Conservation (phyloP, 2,888 invertebrate genomes). For the Agriopis aurantiaria region DNA sequence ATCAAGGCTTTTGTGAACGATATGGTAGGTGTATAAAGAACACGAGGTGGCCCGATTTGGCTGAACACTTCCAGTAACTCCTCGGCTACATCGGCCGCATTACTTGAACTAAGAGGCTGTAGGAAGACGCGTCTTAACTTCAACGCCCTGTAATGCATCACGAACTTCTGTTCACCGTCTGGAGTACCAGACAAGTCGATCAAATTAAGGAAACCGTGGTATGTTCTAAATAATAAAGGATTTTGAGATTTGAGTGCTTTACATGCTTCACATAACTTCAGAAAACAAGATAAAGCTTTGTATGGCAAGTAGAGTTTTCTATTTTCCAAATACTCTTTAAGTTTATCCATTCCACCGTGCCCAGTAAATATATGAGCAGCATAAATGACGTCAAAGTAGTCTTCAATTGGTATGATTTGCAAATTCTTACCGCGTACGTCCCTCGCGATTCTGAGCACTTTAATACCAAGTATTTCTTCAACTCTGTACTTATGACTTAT, state of each 20-base stretch:
- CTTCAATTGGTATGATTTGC: conserved; percentile 6
- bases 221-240: background rate
- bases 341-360: background rate
- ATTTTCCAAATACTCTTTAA: background rate
- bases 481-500: background rate
- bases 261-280: background rate
- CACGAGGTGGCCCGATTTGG: background rate
- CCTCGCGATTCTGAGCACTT: background rate
- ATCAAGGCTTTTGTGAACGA: conserved; percentile 2
- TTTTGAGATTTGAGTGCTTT: background rate
- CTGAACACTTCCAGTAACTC: background rate
- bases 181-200: conserved; percentile 11
- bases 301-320: background rate
- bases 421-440: background rate
- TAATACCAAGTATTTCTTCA: background rate
- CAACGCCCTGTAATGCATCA: conserved; percentile 5
- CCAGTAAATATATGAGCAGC: conserved; percentile 10
- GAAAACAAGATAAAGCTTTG: background rate
- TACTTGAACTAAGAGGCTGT: background rate
- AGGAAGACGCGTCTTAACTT: background rate
- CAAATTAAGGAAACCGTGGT: background rate
- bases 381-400: conserved; percentile 10
- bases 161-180: background rate
- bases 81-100: background rate
- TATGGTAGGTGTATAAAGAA: background rate